phyloP scores from a whole-genome alignment of 2,888 invertebrate genomes.

The Tetramorium bicarinatum region DNA sequence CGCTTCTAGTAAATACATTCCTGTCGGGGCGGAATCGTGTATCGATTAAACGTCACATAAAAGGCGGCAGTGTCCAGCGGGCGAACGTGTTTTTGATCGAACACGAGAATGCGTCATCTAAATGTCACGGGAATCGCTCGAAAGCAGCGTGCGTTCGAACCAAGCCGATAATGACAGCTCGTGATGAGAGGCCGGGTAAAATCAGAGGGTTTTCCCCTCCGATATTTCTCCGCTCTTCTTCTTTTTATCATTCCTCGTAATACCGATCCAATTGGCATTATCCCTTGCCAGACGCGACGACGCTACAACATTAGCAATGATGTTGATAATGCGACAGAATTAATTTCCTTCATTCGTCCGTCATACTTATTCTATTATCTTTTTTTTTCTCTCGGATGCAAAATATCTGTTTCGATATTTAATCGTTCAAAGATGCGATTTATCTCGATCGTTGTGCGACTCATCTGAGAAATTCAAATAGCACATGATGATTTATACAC shows the following conservation, averaged over 20 bases:
- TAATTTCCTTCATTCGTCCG: neutral
- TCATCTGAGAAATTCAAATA: conserved; percentile 12
- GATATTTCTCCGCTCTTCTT: neutral
- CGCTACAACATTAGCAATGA: too few species aligned
- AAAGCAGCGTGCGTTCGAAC: conserved; percentile 21
- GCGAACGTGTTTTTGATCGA: conserved; percentile 55
- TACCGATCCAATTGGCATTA: conserved; percentile 13
- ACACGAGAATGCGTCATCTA: conserved; percentile 53
- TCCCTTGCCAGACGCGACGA: neutral
- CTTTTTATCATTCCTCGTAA: conserved; percentile 8
- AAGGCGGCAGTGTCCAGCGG: conserved; percentile 50
- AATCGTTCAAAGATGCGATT: neutral
- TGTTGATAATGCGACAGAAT: conserved; percentile 9
- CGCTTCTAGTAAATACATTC: conserved; percentile 42
- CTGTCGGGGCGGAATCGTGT: conserved; percentile 46
- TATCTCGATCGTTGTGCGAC: neutral
- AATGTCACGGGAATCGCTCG: conserved; percentile 46
- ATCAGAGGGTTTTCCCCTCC: conserved; percentile 14
- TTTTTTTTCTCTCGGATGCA: neutral
- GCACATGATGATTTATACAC: too few species aligned
- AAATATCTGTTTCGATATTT: neutral
- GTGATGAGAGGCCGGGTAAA: conserved; percentile 34
- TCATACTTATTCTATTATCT: neutral
- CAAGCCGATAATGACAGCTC: conserved; percentile 48
- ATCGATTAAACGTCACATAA: conserved; percentile 58